Conservation (phyloP, 2,113 vertebrate species). For the Amphilophus citrinellus region DNA sequence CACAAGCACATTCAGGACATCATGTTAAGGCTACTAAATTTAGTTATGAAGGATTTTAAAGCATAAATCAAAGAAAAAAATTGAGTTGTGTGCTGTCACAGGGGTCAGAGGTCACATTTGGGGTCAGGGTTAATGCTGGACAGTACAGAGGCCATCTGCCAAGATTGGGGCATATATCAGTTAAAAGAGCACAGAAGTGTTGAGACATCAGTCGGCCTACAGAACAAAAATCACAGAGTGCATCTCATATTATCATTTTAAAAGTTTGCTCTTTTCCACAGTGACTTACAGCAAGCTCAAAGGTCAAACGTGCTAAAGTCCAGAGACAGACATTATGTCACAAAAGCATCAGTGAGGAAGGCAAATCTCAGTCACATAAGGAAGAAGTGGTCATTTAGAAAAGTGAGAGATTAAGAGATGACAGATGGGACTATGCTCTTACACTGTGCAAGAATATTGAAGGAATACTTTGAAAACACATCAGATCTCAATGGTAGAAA, state of each 20-base stretch:
- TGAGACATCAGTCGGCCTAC: background rate
- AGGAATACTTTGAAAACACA: too few species aligned
- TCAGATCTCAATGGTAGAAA: too few species aligned
- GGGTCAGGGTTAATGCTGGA: slow-evolving; percentile 47
- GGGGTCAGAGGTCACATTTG: slow-evolving; percentile 42
- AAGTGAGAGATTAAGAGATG: background rate
- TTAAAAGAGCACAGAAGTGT: slow-evolving; percentile 6
- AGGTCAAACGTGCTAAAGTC: slow-evolving; percentile 1
- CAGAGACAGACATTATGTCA: background rate
- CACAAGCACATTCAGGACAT: background rate
- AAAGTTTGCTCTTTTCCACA: background rate
- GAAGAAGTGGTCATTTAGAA: background rate
- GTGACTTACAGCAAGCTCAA: background rate
- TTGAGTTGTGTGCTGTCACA: background rate
- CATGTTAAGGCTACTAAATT: background rate
- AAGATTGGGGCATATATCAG: background rate
- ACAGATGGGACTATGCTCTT: too few species aligned
- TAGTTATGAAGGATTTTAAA: background rate
- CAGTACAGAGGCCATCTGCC: slow-evolving; percentile 59
- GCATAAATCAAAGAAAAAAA: background rate
- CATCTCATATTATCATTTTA: slow-evolving; percentile 33
- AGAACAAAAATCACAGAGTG: background rate
- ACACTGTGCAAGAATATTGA: too few species aligned
- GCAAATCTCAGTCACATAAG: background rate
- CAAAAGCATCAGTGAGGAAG: background rate